These are phyloP conservation scores for Cirrhinus mrigala DNA, from an alignment of 2,797 vertebrate species.

Conservation along the genomic window DNA sequence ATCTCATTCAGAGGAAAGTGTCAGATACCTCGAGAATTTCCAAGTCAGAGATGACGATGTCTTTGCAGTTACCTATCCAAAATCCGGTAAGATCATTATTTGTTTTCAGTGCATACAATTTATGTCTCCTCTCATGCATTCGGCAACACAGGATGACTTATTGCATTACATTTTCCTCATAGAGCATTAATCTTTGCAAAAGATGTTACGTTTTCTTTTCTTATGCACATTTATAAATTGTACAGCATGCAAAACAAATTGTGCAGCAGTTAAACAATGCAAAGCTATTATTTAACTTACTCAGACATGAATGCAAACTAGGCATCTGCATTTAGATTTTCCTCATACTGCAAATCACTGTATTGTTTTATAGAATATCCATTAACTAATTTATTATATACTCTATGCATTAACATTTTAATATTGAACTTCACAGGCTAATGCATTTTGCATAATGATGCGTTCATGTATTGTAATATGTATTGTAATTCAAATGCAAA, in stretches of 20 bases:
- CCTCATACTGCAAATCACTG: not conserved
- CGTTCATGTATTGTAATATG: not conserved
- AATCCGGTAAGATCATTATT: slow-evolving; percentile 71
- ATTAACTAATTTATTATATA: not conserved
- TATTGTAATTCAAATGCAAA: too few species aligned
- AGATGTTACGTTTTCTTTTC: not conserved
- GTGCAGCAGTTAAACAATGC: not conserved
- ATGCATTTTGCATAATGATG: not conserved
- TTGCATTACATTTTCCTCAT: not conserved
- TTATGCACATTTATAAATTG: not conserved
- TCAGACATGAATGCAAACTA: not conserved
- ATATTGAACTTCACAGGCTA: not conserved
- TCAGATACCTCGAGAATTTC: slow-evolving; percentile 68
- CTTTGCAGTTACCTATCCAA: slow-evolving; percentile 75
- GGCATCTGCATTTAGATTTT: not conserved
- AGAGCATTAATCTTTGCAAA: not conserved
- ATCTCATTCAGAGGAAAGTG: slow-evolving; percentile 67
- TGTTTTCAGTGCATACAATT: slow-evolving; percentile 6
- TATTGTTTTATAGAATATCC: not conserved
- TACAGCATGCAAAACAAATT: not conserved
- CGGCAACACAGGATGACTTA: not conserved
- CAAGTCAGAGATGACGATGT: slow-evolving; percentile 71
- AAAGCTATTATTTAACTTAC: not conserved
- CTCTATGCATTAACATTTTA: not conserved
- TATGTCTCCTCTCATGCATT: not conserved